Evolutionary conservation across 1,140 invertebrate species (phyloP).

Genomic region (Drosophila sp.): DNA sequence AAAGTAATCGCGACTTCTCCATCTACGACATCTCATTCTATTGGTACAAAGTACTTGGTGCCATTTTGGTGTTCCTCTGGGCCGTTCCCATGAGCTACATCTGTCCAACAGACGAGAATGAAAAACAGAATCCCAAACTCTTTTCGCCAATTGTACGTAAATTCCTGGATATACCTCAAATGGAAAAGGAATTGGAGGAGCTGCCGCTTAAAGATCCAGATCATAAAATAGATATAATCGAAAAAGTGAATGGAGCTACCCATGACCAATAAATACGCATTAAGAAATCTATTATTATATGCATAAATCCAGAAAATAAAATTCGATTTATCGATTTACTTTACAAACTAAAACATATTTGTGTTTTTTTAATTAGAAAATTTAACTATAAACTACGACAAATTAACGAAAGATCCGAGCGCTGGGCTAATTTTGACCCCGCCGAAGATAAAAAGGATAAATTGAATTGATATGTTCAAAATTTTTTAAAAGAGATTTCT

Average conservation of each 20-base stretch:
- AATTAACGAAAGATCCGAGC: no score
- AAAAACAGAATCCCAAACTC: conserved; percentile 67
- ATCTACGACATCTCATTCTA: conserved; percentile 86
- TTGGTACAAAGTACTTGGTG: conserved; percentile 87
- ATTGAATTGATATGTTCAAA: no score
- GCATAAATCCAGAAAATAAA: background rate
- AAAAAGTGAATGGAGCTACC: conserved; percentile 13
- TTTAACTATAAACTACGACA: no score
- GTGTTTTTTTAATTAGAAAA: no score
- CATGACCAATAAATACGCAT: conserved; percentile 18
- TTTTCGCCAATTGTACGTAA: conserved; percentile 65
- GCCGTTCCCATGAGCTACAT: conserved; percentile 84
- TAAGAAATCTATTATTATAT: background rate
- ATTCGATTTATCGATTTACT: no score
- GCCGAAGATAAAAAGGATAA: no score
- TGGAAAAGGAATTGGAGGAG: conserved; percentile 54
- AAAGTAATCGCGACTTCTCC: conserved; percentile 83
- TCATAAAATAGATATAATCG: conserved; percentile 28
- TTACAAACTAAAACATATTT: no score
- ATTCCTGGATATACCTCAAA: conserved; percentile 26
- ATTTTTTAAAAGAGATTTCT: no score
- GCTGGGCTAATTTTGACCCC: no score
- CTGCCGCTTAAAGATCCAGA: conserved; percentile 54
- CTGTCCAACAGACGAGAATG: conserved; percentile 51
- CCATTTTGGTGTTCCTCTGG: conserved; percentile 85